A percentile compares a stretch with the other conserved stretches of the same genome.
These are phyloP conservation scores for Leuciscus waleckii DNA, from an alignment of 2,797 vertebrate species.

Conservation along the genomic window DNA sequence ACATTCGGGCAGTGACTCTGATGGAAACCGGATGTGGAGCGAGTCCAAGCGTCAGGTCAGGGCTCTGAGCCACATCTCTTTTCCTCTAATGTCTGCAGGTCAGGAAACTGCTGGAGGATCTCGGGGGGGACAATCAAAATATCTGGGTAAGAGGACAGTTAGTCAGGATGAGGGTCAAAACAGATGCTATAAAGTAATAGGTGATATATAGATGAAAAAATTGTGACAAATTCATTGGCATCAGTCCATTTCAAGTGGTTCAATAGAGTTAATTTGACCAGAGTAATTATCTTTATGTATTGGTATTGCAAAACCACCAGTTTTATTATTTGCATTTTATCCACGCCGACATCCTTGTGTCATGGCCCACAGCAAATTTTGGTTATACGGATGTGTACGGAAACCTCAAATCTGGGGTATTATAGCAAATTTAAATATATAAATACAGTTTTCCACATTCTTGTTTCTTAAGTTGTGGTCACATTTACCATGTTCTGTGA, in stretches of 20 bases:
- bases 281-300: too few species aligned
- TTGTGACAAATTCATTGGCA: background rate
- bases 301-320: too few species aligned
- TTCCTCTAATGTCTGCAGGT: conserved; percentile 49
- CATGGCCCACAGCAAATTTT: background rate
- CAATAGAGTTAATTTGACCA: too few species aligned
- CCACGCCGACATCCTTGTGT: background rate
- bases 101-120: conserved; percentile 33
- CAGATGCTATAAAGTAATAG: background rate
- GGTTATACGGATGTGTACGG: background rate
- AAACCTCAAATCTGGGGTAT: background rate
- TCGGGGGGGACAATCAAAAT: background rate
- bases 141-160: background rate
- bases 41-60: conserved; percentile 40
- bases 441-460: background rate
- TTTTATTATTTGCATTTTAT: background rate
- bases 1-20: background rate
- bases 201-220: background rate
- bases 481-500: too few species aligned
- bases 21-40: conserved; percentile 23
- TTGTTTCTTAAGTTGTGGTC: too few species aligned
- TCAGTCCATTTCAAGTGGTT: too few species aligned
- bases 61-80: conserved; percentile 29
- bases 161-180: background rate
- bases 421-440: too few species aligned